Percentiles rank a stretch among this genome's conserved stretches.
These are phyloP conservation scores for Acanthurus tractus DNA, from an alignment of 2,797 vertebrate species.

Conservation along the genomic window DNA sequence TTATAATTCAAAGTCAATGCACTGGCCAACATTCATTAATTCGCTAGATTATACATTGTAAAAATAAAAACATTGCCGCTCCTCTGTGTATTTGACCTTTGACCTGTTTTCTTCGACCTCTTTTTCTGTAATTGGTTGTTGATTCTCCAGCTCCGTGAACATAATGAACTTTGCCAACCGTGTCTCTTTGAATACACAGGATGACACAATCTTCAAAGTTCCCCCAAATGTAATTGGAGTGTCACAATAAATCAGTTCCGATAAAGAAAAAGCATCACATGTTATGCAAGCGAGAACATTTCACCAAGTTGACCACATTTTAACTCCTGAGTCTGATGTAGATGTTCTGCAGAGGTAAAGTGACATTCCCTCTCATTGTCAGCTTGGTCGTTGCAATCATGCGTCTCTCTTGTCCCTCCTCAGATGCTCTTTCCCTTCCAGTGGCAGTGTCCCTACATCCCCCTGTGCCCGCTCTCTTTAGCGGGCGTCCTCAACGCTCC, in stretches of 20 bases:
- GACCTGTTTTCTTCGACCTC: background rate
- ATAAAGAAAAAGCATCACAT: background rate
- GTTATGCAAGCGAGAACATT: background rate
- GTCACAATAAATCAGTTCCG: background rate
- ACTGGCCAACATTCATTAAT: background rate
- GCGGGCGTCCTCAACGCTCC: slow-evolving; percentile 96
- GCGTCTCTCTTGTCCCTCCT: slow-evolving; percentile 45
- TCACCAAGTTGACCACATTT: background rate
- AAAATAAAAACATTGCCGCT: background rate
- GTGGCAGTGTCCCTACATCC: slow-evolving; percentile 99
- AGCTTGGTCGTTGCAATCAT: background rate
- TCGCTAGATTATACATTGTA: background rate
- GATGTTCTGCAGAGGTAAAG: background rate
- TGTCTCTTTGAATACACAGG: slow-evolving; percentile 16
- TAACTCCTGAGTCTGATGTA: background rate
- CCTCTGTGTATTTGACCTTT: slow-evolving; percentile 11
- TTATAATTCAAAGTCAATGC: background rate
- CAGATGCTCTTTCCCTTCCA: slow-evolving; percentile 99
- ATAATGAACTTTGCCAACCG: slow-evolving; percentile 10
- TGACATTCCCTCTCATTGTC: background rate
- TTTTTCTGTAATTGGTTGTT: background rate
- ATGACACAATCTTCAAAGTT: slow-evolving; percentile 48
- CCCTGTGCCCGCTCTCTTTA: slow-evolving; percentile 95
- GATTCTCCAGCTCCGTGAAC: background rate
- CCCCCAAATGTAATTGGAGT: background rate